These are phyloP conservation scores for Panagrolaimus sp. DNA, from an alignment of 1,140 invertebrate genomes.

Conservation along the genomic window DNA sequence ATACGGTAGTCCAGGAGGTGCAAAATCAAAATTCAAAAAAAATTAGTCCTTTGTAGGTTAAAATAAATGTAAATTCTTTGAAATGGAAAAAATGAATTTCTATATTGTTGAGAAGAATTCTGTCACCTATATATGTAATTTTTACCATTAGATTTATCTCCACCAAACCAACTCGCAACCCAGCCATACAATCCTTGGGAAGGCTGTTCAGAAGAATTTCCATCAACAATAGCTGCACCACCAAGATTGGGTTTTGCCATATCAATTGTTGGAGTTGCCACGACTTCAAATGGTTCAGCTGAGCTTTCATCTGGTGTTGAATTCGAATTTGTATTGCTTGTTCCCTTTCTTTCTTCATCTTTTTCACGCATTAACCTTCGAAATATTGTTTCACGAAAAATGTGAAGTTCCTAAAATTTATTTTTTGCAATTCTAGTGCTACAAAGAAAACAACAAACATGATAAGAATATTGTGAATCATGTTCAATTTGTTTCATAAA, in stretches of 20 bases:
- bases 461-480: slow-evolving; percentile 46
- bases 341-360: slow-evolving; percentile 22
- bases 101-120: no score
- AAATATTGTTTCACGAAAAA: slow-evolving; percentile 50
- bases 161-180: slow-evolving; percentile 43
- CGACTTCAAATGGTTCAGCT: slow-evolving; percentile 32
- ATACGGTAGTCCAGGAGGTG: no score
- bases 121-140: no score
- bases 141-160: neutral
- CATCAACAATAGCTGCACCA: neutral
- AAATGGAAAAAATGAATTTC: no score
- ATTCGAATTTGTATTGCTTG: no score
- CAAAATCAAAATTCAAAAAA: no score
- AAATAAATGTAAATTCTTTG: no score
- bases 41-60: no score
- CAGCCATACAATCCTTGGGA: slow-evolving; percentile 43
- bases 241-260: neutral
- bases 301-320: slow-evolving; percentile 9
- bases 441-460: slow-evolving; percentile 16
- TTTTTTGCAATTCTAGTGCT: neutral
- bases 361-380: slow-evolving; percentile 31
- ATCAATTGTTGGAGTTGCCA: neutral
- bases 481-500: slow-evolving; percentile 54
- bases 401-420: slow-evolving; percentile 38
- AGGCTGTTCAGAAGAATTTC: no score